Percentiles rank a stretch among this genome's conserved stretches.
Evolutionary conservation across 2,888 invertebrate genomes (phyloP).

Genomic region (Mythimna lalbum): DNA sequence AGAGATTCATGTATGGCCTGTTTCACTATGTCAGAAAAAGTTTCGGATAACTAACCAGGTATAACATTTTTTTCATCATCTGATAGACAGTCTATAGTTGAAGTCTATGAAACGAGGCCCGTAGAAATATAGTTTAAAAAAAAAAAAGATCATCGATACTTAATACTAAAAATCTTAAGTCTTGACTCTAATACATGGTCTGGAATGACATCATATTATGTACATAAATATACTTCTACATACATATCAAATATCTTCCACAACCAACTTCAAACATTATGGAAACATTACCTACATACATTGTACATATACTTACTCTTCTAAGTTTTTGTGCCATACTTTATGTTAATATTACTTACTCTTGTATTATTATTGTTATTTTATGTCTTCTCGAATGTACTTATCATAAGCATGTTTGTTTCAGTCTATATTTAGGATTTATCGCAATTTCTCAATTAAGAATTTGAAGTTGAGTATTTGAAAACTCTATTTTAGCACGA

Average conservation of each 20-base stretch:
- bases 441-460: neutral
- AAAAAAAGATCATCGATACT: neutral
- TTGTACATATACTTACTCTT: conserved; percentile 53
- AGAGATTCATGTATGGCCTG: neutral
- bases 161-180: conserved; percentile 5
- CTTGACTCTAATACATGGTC: conserved; percentile 53
- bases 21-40: neutral
- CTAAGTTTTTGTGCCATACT: conserved; percentile 55
- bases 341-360: conserved; percentile 37
- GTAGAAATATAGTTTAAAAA: neutral
- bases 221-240: conserved; percentile 53
- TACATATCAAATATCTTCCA: conserved; percentile 52
- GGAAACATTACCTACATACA: conserved; percentile 57
- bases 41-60: neutral
- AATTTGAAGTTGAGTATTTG: neutral
- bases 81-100: neutral
- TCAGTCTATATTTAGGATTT: conserved; percentile 24
- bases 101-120: neutral
- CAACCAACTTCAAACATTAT: conserved; percentile 53
- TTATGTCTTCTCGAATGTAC: conserved; percentile 25
- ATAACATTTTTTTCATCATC: no score
- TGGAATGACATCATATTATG: conserved; percentile 57
- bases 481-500: neutral
- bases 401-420: conserved; percentile 53
- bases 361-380: conserved; percentile 27